Conservation (phyloP, 2,797 vertebrate species). For the Anguilla megastoma region DNA sequence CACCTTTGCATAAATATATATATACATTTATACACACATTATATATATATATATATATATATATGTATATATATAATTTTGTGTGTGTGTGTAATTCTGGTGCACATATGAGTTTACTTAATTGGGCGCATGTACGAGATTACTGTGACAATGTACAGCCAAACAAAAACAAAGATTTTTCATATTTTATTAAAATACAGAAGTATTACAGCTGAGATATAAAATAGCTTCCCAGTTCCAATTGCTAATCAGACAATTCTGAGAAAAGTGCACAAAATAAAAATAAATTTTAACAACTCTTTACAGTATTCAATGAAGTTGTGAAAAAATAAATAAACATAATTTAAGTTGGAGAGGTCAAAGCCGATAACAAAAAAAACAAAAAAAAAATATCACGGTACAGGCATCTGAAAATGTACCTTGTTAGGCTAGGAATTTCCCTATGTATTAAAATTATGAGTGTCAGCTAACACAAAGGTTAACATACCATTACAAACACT, state of each 20-base stretch:
- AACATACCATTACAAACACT: conserved; percentile 52
- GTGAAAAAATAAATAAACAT: conserved; percentile 79
- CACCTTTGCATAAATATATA: too few relatives aligned
- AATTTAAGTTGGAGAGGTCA: conserved; percentile 69
- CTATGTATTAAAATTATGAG: conserved; percentile 60
- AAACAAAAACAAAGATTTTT: conserved; percentile 12
- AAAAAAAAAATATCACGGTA: conserved; percentile 59
- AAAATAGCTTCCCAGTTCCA: conserved; percentile 63
- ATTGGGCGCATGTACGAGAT: not conserved
- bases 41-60: too few relatives aligned
- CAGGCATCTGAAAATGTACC: conserved; percentile 70
- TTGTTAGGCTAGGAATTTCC: conserved; percentile 62
- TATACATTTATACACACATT: too few relatives aligned
- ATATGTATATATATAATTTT: too few relatives aligned
- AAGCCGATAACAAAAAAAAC: conserved; percentile 59
- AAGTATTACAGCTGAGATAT: conserved; percentile 58
- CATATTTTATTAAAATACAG: conserved; percentile 68
- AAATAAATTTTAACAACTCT: conserved; percentile 53
- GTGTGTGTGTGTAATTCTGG: too few relatives aligned
- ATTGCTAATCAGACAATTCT: conserved; percentile 63
- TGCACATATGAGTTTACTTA: not conserved
- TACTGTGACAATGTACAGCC: not conserved
- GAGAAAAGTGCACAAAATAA: conserved; percentile 75
- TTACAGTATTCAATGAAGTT: conserved; percentile 69
- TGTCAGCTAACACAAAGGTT: conserved; percentile 59